Percentiles rank a stretch among this genome's conserved stretches.
Conservation (phyloP, 2,113 vertebrate species). For the Rhodinocichla rosea region DNA sequence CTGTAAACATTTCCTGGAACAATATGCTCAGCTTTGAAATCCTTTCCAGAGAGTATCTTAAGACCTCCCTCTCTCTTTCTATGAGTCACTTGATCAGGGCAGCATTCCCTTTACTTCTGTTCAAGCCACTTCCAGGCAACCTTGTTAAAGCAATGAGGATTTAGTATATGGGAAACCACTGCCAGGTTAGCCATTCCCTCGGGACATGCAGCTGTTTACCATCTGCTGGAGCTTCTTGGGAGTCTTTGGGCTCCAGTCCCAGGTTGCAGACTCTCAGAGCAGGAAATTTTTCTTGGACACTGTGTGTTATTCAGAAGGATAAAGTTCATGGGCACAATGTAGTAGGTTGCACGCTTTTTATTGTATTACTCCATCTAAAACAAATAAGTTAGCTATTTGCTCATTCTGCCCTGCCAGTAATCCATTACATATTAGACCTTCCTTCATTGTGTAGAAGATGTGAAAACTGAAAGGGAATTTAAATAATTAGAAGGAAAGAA, state of each 20-base stretch:
- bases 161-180: slow-evolving; percentile 10
- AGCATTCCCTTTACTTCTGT: slow-evolving; percentile 32
- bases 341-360: background rate
- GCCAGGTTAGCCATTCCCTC: slow-evolving; percentile 19
- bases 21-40: slow-evolving; percentile 57
- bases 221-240: slow-evolving; percentile 47
- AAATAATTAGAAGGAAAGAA: background rate
- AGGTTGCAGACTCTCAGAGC: background rate
- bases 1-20: slow-evolving; percentile 70
- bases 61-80: slow-evolving; percentile 43
- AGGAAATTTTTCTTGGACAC: slow-evolving; percentile 55
- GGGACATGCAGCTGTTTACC: background rate
- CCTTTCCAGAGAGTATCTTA: slow-evolving; percentile 49
- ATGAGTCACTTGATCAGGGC: slow-evolving; percentile 43
- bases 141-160: slow-evolving; percentile 28
- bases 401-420: background rate
- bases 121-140: slow-evolving; percentile 42
- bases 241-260: slow-evolving; percentile 47
- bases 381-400: slow-evolving; percentile 25
- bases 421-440: slow-evolving; percentile 37
- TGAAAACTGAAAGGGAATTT: background rate
- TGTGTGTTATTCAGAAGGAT: background rate
- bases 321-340: slow-evolving; percentile 52
- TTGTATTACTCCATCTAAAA: slow-evolving; percentile 7
- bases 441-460: background rate